Conservation (phyloP, 2,797 vertebrate genomes). For the Sebastes itinus region DNA sequence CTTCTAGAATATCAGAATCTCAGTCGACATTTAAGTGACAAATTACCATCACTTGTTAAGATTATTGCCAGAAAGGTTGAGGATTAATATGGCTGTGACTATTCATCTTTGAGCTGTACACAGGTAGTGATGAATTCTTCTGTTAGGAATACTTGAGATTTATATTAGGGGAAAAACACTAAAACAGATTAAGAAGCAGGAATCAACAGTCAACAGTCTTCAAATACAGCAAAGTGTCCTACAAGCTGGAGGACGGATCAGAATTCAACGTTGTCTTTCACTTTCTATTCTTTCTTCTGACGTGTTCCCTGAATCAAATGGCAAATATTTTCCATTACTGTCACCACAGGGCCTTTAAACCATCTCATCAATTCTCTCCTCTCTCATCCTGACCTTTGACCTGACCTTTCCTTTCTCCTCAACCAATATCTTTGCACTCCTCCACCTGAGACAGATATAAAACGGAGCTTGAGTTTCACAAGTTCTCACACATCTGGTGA, state of each 20-base stretch:
- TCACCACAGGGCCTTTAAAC: not conserved
- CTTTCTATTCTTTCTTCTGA: not conserved
- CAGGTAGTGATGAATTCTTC: conserved; percentile 7
- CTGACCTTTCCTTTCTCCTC: conserved; percentile 3
- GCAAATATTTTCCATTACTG: conserved; percentile 7
- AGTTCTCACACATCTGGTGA: conserved; percentile 64
- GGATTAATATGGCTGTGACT: not conserved
- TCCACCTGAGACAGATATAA: conserved; percentile 20
- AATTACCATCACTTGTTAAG: not conserved
- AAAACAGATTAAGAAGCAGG: not conserved
- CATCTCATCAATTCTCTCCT: not conserved
- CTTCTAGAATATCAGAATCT: not conserved
- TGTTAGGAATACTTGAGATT: not conserved
- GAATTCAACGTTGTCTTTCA: not conserved
- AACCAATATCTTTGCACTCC: not conserved
- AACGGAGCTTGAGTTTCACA: conserved; percentile 62
- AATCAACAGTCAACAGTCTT: not conserved
- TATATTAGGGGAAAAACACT: conserved; percentile 23
- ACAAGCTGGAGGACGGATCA: not conserved
- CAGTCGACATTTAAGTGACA: not conserved
- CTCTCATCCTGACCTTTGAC: conserved; percentile 31
- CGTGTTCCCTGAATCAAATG: not conserved
- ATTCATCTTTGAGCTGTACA: not conserved
- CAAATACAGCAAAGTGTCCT: not conserved
- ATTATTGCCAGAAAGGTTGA: not conserved